These are phyloP conservation scores for Danio aesculapii DNA, from an alignment of 2,797 vertebrate species.

Conservation along the genomic window DNA sequence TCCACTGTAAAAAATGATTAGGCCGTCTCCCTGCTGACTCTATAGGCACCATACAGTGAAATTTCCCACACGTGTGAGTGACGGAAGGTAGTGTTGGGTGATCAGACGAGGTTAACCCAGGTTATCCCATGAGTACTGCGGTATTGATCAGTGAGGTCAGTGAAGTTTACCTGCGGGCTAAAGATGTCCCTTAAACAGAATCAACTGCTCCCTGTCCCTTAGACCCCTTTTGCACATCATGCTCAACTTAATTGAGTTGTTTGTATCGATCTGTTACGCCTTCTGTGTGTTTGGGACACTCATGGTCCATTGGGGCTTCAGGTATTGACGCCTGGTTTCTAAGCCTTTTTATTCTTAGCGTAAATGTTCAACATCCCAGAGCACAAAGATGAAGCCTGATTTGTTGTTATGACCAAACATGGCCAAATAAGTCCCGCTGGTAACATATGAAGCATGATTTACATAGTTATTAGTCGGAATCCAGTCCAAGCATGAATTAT, in stretches of 20 bases:
- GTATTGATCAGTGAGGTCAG: slow-evolving; percentile 39
- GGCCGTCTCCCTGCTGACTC: neutral
- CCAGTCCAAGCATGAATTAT: neutral
- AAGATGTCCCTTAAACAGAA: slow-evolving; percentile 36
- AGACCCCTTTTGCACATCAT: slow-evolving; percentile 38
- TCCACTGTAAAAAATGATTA: slow-evolving; percentile 7
- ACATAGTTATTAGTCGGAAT: neutral
- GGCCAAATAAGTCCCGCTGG: neutral
- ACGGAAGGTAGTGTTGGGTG: slow-evolving; percentile 19
- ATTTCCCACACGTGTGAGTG: slow-evolving; percentile 18
- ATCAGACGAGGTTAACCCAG: slow-evolving; percentile 26
- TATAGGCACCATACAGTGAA: neutral
- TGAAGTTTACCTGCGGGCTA: slow-evolving; percentile 28
- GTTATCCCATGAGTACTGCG: neutral
- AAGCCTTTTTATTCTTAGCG: slow-evolving; percentile 5
- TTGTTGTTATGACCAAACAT: slow-evolving; percentile 28
- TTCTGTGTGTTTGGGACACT: slow-evolving; percentile 18
- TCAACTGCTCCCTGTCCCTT: slow-evolving; percentile 24
- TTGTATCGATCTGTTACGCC: slow-evolving; percentile 42
- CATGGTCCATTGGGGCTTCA: neutral
- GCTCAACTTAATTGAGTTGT: slow-evolving; percentile 46
- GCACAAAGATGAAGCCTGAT: slow-evolving; percentile 5
- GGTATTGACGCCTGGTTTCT: neutral
- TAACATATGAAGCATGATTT: neutral
- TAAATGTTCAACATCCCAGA: neutral